A percentile compares a stretch with the other conserved stretches of the same genome.
Evolutionary conservation across 2,888 invertebrate species (phyloP).

Genomic region (Mantis religiosa): DNA sequence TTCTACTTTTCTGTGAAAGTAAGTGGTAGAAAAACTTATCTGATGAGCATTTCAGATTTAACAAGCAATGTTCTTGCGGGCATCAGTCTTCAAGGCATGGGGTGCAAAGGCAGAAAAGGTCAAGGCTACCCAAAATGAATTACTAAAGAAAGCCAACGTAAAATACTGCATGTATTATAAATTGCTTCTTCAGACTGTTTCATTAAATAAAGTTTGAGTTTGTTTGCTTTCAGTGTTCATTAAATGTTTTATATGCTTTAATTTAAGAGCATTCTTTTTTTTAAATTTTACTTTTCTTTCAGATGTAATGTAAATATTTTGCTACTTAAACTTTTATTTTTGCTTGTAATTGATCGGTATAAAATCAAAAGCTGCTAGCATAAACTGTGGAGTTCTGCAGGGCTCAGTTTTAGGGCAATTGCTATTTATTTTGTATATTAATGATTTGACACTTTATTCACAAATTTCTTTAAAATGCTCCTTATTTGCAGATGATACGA

Average conservation of each 20-base stretch:
- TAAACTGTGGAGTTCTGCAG: no score
- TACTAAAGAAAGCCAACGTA: constrained; percentile 90
- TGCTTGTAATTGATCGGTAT: no score
- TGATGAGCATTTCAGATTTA: background rate
- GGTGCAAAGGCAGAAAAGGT: constrained; percentile 87
- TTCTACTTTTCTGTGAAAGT: no score
- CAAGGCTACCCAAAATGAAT: constrained; percentile 76
- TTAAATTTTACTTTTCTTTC: background rate
- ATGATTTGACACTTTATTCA: no score
- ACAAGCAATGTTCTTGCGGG: constrained; percentile 52
- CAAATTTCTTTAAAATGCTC: no score
- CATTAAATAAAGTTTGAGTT: background rate
- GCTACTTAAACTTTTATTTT: no score
- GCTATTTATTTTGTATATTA: no score
- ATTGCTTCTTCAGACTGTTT: background rate
- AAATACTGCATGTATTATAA: constrained; percentile 35
- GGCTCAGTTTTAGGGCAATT: no score
- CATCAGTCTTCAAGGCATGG: constrained; percentile 94
- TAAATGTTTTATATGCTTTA: constrained; percentile 10
- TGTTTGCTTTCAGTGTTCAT: background rate
- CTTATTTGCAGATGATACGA: no score
- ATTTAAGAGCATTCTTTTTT: background rate
- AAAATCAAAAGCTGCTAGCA: no score
- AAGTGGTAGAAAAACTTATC: no score
- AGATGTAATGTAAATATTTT: background rate